These are phyloP conservation scores for Artemia franciscana DNA, from an alignment of 1,140 invertebrate genomes.

Conservation along the genomic window DNA sequence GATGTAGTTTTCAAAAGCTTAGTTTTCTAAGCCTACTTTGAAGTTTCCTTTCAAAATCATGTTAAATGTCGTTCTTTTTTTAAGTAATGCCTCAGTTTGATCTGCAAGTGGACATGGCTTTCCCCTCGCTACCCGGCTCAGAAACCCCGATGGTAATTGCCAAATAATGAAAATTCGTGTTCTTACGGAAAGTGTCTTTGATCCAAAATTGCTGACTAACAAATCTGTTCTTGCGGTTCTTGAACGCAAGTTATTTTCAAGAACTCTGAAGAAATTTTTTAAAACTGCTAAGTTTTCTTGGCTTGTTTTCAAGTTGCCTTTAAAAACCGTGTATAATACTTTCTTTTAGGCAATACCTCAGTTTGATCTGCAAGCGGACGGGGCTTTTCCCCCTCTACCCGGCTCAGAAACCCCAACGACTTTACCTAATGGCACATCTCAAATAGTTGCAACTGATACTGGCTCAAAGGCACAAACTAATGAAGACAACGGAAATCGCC, in stretches of 20 bases:
- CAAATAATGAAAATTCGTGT: too few species aligned
- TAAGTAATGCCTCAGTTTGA: slow-evolving; percentile 33
- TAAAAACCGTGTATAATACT: not conserved
- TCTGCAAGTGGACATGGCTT: slow-evolving; percentile 42
- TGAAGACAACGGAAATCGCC: slow-evolving; percentile 20
- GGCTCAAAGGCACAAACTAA: not conserved
- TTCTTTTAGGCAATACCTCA: slow-evolving; percentile 20
- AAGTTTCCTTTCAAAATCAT: too few species aligned
- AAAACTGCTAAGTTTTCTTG: too few species aligned
- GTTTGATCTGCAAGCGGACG: slow-evolving; percentile 53
- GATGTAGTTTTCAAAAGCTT: too few species aligned
- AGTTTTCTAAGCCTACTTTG: too few species aligned
- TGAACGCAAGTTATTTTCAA: too few species aligned
- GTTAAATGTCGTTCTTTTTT: not conserved
- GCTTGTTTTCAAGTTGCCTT: too few species aligned
- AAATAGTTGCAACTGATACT: slow-evolving; percentile 7
- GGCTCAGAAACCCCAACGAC: slow-evolving; percentile 21
- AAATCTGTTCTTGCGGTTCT: too few species aligned
- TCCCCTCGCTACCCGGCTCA: slow-evolving; percentile 50
- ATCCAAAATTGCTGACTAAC: too few species aligned
- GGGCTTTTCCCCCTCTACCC: slow-evolving; percentile 51
- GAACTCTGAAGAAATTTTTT: too few species aligned
- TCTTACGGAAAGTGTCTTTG: too few species aligned
- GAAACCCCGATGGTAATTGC: too few species aligned
- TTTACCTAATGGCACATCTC: slow-evolving; percentile 10